phyloP scores from a whole-genome alignment of 64 coral and sea anemone genomes.

The Dendrophyllia cribrosa region DNA sequence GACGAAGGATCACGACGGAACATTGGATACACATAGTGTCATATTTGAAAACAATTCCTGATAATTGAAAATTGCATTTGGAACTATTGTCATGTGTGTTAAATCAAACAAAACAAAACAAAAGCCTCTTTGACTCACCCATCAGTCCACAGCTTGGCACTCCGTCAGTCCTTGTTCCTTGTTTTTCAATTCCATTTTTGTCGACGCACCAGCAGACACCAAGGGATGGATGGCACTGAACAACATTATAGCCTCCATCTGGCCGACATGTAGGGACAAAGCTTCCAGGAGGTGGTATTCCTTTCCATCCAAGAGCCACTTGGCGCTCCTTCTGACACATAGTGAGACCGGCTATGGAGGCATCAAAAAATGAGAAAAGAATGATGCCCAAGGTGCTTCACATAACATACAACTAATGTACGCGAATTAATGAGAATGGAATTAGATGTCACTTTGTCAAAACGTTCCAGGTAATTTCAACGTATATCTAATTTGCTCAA shows the following conservation, averaged over 20 bases:
- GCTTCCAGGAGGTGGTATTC: conserved; percentile 30
- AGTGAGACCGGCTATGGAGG: conserved; percentile 47
- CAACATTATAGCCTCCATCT: conserved; percentile 65
- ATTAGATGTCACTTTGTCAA: too few relatives aligned
- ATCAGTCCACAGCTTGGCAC: conserved; percentile 62
- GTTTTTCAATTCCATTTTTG: conserved; percentile 61
- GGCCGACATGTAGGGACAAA: conserved; percentile 73
- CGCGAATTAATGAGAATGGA: too few relatives aligned
- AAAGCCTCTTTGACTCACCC: not conserved
- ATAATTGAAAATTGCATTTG: too few relatives aligned
- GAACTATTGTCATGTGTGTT: too few relatives aligned
- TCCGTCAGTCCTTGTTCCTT: conserved; percentile 48
- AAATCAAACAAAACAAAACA: too few relatives aligned
- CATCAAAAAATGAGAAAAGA: not conserved
- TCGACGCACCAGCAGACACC: conserved; percentile 84
- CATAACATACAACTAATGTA: too few relatives aligned
- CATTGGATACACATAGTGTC: too few relatives aligned
- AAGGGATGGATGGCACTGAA: conserved; percentile 46
- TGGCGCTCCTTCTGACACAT: conserved; percentile 72
- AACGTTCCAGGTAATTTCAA: too few relatives aligned
- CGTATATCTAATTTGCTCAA: too few relatives aligned
- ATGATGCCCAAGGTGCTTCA: too few relatives aligned
- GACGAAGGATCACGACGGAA: too few relatives aligned
- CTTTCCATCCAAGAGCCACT: conserved; percentile 52
- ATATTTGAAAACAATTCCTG: too few relatives aligned